Conservation (phyloP, 2,113 vertebrate species). For the Gambusia holbrooki region DNA sequence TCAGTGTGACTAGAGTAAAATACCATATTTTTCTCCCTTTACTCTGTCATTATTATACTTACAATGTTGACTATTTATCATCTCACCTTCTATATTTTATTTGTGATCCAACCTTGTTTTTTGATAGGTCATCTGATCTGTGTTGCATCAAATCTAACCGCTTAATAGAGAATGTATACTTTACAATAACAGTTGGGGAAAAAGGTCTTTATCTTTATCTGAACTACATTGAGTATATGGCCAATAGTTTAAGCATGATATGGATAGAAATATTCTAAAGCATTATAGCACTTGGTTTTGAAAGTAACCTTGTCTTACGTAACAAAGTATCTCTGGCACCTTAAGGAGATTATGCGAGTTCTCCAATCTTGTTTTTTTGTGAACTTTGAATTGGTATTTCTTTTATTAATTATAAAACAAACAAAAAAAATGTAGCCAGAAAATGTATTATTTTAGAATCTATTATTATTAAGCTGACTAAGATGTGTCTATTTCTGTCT, state of each 20-base stretch:
- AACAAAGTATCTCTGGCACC: background rate
- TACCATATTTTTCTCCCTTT: background rate
- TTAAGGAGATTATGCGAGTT: background rate
- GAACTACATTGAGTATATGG: background rate
- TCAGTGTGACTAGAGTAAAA: background rate
- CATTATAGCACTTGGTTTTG: background rate
- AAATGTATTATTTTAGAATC: background rate
- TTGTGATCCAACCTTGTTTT: background rate
- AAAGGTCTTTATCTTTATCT: background rate
- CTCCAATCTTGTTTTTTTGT: background rate
- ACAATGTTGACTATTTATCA: background rate
- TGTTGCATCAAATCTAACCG: background rate
- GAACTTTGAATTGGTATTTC: background rate
- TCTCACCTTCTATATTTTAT: background rate
- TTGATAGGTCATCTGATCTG: background rate
- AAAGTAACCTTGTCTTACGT: background rate
- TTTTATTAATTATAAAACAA: background rate
- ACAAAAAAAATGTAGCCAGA: background rate
- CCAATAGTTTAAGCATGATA: background rate
- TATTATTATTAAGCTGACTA: conserved; percentile 4
- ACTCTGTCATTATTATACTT: background rate
- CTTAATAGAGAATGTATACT: too few relatives aligned
- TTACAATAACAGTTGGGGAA: too few relatives aligned
- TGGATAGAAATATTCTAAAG: background rate
- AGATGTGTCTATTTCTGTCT: conserved; percentile 54